phyloP scores from a whole-genome alignment of 2,797 vertebrate species.

The Podarcis siculus region DNA sequence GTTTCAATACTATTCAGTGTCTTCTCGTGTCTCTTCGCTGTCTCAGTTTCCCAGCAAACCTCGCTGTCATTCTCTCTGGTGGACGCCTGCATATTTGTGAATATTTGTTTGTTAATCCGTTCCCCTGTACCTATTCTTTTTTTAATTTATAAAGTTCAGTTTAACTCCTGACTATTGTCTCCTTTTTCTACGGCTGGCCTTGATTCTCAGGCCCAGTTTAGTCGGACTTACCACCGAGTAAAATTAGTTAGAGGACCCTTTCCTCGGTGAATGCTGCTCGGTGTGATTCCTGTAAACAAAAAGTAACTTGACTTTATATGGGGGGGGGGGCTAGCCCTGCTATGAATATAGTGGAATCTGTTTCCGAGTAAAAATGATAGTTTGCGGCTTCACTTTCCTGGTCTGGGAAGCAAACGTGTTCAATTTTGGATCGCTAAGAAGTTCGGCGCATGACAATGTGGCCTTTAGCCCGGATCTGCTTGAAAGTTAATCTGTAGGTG shows the following conservation, averaged over 20 bases:
- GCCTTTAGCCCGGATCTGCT: no score
- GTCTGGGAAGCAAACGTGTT: no score
- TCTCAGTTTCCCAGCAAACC: conserved; percentile 37
- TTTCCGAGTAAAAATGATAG: neutral
- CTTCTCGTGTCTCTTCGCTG: conserved; percentile 10
- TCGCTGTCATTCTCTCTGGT: neutral
- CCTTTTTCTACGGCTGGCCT: conserved; percentile 45
- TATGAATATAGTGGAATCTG: no score
- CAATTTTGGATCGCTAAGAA: no score
- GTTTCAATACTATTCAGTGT: conserved; percentile 52
- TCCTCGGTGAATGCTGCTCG: no score
- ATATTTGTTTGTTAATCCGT: conserved; percentile 71
- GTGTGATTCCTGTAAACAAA: no score
- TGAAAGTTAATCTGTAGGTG: no score
- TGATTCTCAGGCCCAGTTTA: no score
- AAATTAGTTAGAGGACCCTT: neutral
- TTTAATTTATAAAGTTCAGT: conserved; percentile 84
- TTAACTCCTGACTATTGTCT: conserved; percentile 60
- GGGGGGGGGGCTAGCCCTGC: neutral
- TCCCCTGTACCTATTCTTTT: conserved; percentile 70
- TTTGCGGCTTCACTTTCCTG: no score
- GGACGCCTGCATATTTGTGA: conserved; percentile 78
- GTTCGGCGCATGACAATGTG: no score
- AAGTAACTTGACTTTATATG: neutral
- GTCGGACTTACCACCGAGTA: neutral